Evolutionary conservation across 2,113 vertebrate species (phyloP).

Genomic region (Coryphaenoides rupestris): DNA sequence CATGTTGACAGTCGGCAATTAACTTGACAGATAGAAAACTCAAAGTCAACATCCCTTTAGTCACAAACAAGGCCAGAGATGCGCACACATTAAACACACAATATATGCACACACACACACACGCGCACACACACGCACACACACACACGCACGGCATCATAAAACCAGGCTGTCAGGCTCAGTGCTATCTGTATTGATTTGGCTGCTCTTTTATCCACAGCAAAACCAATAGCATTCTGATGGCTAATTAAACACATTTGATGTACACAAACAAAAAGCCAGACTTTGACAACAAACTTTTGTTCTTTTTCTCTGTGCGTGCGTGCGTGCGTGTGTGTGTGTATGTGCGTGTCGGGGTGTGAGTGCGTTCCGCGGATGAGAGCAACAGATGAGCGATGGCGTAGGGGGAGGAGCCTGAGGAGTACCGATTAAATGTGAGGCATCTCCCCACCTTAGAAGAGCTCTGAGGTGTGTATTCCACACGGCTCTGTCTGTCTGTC

Average conservation of each 20-base stretch:
- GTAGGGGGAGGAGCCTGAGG: no score
- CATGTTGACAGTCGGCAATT: conserved; percentile 50
- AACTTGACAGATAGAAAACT: conserved; percentile 46
- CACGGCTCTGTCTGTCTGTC: no score
- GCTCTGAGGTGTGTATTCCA: no score
- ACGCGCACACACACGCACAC: conserved; percentile 26
- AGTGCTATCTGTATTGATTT: not conserved
- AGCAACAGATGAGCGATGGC: no score
- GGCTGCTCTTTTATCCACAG: not conserved
- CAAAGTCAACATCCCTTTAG: conserved; percentile 38
- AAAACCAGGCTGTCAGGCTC: not conserved
- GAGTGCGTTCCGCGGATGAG: no score
- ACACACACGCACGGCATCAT: conserved; percentile 4
- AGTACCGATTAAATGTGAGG: no score
- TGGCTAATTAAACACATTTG: not conserved
- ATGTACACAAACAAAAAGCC: not conserved
- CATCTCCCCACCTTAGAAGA: no score
- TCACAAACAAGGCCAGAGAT: conserved; percentile 18
- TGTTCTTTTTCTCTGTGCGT: no score
- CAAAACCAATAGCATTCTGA: not conserved
- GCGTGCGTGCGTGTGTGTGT: no score
- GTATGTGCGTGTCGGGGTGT: no score
- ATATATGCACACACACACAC: conserved; percentile 12
- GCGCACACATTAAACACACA: conserved; percentile 9
- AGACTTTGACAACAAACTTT: no score